phyloP scores from a whole-genome alignment of 1,140 invertebrate genomes.

The Copidosoma floridanum region DNA sequence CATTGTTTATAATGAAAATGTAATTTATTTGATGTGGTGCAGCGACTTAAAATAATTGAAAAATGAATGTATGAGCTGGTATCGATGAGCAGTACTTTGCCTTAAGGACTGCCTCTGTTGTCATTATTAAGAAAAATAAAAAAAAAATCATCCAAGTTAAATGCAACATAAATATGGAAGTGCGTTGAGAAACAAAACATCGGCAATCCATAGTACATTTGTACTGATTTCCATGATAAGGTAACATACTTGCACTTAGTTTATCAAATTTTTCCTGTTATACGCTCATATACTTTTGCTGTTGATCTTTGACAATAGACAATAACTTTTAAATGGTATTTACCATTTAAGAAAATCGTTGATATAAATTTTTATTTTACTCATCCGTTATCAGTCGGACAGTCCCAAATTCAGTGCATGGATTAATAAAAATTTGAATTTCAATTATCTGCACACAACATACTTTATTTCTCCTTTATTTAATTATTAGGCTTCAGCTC shows the following conservation, averaged over 20 bases:
- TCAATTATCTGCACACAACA: slow-evolving; percentile 11
- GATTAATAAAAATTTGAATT: slow-evolving; percentile 18
- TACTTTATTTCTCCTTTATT: slow-evolving; percentile 18
- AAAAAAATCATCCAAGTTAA: slow-evolving; percentile 44
- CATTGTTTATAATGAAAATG: slow-evolving; percentile 58
- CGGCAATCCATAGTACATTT: slow-evolving; percentile 33
- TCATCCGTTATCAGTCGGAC: slow-evolving; percentile 44
- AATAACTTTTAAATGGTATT: slow-evolving; percentile 45
- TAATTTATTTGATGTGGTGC: slow-evolving; percentile 61
- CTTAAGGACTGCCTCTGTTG: slow-evolving; percentile 42
- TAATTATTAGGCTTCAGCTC: slow-evolving; percentile 4
- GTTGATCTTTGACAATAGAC: slow-evolving; percentile 43
- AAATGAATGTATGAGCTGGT: slow-evolving; percentile 60
- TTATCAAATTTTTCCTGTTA: slow-evolving; percentile 61
- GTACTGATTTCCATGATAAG: slow-evolving; percentile 56
- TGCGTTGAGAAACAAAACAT: slow-evolving; percentile 41
- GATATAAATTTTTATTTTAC: slow-evolving; percentile 44
- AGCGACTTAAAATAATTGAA: slow-evolving; percentile 61
- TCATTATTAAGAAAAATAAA: slow-evolving; percentile 38
- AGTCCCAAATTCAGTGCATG: slow-evolving; percentile 44
- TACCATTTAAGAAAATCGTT: slow-evolving; percentile 47
- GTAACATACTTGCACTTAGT: slow-evolving; percentile 61
- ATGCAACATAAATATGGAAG: slow-evolving; percentile 51
- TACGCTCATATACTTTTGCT: slow-evolving; percentile 56
- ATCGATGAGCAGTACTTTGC: slow-evolving; percentile 51